These are phyloP conservation scores for Struthio camelus DNA, from an alignment of 2,113 vertebrate species.

Conservation along the genomic window DNA sequence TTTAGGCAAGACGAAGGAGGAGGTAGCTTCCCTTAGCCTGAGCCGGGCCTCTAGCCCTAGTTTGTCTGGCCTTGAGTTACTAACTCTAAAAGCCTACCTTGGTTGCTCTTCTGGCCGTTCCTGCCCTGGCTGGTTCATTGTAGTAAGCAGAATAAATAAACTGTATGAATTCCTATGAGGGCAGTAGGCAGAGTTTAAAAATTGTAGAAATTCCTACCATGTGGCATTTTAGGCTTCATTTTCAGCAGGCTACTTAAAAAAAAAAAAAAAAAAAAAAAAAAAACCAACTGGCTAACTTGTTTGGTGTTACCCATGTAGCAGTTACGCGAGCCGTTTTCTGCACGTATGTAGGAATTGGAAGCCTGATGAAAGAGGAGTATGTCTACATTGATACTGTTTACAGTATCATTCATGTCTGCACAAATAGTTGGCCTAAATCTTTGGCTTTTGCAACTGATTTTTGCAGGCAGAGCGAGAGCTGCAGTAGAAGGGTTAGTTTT, in stretches of 20 bases:
- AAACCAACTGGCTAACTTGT: neutral
- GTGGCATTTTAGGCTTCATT: neutral
- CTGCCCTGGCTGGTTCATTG: neutral
- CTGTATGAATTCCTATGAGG: neutral
- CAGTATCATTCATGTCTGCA: neutral
- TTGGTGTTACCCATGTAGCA: neutral
- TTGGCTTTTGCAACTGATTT: neutral
- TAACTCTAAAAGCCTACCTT: neutral
- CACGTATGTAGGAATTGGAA: neutral
- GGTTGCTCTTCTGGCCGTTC: neutral
- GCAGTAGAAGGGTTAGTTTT: neutral
- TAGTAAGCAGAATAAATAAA: neutral
- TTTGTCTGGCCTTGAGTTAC: neutral
- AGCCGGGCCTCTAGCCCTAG: neutral
- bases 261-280: too few relatives aligned
- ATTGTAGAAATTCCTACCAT: neutral
- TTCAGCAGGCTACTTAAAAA: neutral
- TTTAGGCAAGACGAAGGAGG: neutral
- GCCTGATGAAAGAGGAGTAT: neutral
- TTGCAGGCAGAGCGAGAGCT: neutral
- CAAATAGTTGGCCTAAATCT: neutral
- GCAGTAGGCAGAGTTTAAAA: neutral
- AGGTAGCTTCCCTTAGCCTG: neutral
- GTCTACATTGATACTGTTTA: neutral
- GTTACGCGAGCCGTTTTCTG: rapidly evolving